phyloP scores from a whole-genome alignment of 2,113 vertebrate genomes.

The Paracanthobrama guichenoti region DNA sequence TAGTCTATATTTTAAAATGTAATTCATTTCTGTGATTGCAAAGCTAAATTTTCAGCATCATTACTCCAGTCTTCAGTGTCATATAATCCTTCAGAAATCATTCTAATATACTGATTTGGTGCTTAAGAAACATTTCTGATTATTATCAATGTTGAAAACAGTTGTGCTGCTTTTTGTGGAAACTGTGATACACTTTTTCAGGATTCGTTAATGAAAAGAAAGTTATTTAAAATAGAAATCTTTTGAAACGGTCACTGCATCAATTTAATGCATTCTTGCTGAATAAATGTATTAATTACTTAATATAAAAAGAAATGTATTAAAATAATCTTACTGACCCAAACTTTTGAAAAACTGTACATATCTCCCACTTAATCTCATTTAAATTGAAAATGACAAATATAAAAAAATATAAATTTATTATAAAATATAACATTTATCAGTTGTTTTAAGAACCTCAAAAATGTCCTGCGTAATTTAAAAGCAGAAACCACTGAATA shows the following conservation, averaged over 20 bases:
- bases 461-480: neutral
- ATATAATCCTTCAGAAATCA: neutral
- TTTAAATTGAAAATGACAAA: neutral
- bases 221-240: neutral
- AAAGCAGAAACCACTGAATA: too few species aligned
- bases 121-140: neutral
- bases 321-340: neutral
- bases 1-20: too few species aligned
- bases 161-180: neutral
- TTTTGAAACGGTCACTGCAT: neutral
- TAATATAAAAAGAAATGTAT: neutral
- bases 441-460: neutral
- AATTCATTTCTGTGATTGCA: too few species aligned
- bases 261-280: neutral
- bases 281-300: neutral
- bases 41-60: too few species aligned
- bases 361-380: neutral
- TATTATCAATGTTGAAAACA: neutral
- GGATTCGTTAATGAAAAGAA: neutral
- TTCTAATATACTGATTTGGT: neutral
- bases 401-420: neutral
- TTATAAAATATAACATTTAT: too few species aligned
- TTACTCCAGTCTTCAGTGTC: too few species aligned
- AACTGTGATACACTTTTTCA: neutral
- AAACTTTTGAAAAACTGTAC: neutral